Evolutionary conservation across 2,797 vertebrate genomes (phyloP).

Genomic region (Gadopsis marmoratus): DNA sequence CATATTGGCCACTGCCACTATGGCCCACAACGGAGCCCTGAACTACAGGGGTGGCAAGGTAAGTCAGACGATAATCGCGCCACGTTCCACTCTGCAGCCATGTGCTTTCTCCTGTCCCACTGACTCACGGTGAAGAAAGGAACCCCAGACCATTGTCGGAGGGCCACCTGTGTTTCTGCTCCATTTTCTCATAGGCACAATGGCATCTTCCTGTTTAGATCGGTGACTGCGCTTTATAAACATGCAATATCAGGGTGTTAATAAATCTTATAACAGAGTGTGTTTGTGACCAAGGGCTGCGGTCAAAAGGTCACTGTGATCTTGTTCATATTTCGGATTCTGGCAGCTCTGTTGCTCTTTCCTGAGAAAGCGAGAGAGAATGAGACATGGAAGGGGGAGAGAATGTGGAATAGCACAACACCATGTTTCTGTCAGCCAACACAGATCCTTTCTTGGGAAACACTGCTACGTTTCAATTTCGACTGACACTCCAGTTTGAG

Average conservation of each 20-base stretch:
- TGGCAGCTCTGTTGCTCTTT: conserved; percentile 57
- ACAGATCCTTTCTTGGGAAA: conserved; percentile 66
- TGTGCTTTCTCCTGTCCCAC: conserved; percentile 64
- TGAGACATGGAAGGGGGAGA: conserved; percentile 15
- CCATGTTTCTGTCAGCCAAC: conserved; percentile 72
- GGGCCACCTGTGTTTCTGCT: conserved; percentile 72
- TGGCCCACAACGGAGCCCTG: conserved; percentile 24
- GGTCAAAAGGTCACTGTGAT: conserved; percentile 71
- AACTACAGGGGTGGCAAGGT: conserved; percentile 44
- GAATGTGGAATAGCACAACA: conserved; percentile 32
- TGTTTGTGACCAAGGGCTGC: neutral
- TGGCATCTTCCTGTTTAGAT: conserved; percentile 69
- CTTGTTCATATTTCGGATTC: conserved; percentile 56
- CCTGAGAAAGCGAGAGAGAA: conserved; percentile 39
- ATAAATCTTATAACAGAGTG: conserved; percentile 54
- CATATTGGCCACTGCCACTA: conserved; percentile 33
- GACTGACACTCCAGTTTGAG: conserved; percentile 68
- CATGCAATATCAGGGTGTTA: conserved; percentile 40
- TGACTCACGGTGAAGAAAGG: conserved; percentile 59
- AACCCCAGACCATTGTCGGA: conserved; percentile 66
- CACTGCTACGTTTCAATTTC: conserved; percentile 60
- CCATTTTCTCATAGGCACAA: conserved; percentile 62
- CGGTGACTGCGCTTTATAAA: conserved; percentile 46
- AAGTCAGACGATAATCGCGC: conserved; percentile 57
- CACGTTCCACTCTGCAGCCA: conserved; percentile 61